phyloP scores from a whole-genome alignment of 2,888 invertebrate genomes.

The Megalurothrips usitatus region DNA sequence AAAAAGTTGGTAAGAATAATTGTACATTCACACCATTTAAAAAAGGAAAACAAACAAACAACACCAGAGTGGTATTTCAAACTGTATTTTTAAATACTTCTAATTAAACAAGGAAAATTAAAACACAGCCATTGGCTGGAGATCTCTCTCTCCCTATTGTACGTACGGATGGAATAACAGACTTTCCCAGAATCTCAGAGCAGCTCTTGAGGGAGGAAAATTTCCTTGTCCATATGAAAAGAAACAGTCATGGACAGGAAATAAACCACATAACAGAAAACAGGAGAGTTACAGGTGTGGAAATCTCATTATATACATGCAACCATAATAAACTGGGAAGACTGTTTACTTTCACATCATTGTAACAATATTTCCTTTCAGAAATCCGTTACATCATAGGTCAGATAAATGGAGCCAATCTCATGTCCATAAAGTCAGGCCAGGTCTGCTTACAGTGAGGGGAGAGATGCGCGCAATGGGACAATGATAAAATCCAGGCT shows the following conservation, averaged over 20 bases:
- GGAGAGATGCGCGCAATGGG: constrained; percentile 4
- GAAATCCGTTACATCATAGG: constrained; percentile 10
- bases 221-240: neutral
- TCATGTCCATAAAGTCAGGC: constrained; percentile 8
- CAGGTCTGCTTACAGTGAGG: constrained; percentile 25
- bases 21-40: constrained; percentile 18
- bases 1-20: constrained; percentile 23
- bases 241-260: constrained; percentile 4
- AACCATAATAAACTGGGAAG: constrained; percentile 14
- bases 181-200: neutral
- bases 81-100: constrained; percentile 11
- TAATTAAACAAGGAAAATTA: constrained; percentile 17
- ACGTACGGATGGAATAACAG: constrained; percentile 17
- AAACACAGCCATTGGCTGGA: constrained; percentile 16
- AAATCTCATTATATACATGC: constrained; percentile 8
- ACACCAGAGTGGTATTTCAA: neutral
- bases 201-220: neutral
- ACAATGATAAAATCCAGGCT: constrained; percentile 10
- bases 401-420: constrained; percentile 22
- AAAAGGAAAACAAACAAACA: neutral
- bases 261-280: neutral
- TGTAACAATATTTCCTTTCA: neutral
- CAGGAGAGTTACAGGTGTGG: neutral
- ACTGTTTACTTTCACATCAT: constrained; percentile 16
- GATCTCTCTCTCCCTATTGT: constrained; percentile 26